phyloP scores from a whole-genome alignment of 2,797 vertebrate species.

The Lagorchestes hirsutus region DNA sequence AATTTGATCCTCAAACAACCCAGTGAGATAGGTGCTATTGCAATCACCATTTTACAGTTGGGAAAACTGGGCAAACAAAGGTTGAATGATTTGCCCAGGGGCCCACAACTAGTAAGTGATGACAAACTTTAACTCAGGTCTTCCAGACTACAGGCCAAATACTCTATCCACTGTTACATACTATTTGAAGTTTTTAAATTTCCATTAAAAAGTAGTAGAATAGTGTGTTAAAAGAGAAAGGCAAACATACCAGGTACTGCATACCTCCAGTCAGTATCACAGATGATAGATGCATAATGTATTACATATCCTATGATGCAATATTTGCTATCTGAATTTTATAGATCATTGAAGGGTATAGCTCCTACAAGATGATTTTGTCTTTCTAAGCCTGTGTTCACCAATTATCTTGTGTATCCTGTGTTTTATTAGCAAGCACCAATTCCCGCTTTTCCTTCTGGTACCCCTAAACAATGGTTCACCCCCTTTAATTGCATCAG shows the following conservation, averaged over 20 bases:
- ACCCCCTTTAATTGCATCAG: neutral
- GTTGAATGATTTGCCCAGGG: neutral
- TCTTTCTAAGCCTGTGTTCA: neutral
- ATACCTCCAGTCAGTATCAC: neutral
- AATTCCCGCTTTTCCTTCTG: neutral
- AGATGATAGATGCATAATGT: neutral
- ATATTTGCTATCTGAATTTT: neutral
- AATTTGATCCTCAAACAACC: neutral
- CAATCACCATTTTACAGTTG: neutral
- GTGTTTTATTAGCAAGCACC: neutral
- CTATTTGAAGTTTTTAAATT: neutral
- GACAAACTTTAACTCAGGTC: neutral
- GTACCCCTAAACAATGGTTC: neutral
- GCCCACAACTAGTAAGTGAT: neutral
- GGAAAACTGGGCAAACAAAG: neutral
- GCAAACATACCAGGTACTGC: neutral
- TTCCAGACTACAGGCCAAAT: neutral
- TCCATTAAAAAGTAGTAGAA: neutral
- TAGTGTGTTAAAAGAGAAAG: neutral
- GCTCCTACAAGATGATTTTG: neutral
- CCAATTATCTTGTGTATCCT: neutral
- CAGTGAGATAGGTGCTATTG: neutral
- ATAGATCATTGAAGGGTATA: neutral
- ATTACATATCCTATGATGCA: neutral
- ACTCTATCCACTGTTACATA: neutral